phyloP scores from a whole-genome alignment of 37 sponge, comb jelly and placozoan genomes.

The Geodia barretti region DNA sequence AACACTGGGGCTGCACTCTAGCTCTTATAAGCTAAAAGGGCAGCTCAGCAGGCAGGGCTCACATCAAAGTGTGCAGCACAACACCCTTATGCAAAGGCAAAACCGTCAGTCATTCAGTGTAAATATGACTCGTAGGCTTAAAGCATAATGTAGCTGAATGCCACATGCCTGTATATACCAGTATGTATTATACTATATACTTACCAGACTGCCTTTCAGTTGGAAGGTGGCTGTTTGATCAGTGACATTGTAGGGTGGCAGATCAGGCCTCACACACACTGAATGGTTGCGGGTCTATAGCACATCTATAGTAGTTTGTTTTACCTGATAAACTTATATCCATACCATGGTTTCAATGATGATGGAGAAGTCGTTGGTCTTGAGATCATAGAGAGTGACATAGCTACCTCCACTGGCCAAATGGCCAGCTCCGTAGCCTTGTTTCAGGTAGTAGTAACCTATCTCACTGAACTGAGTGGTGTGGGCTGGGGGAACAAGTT shows the following conservation, averaged over 20 bases:
- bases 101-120: too few species aligned
- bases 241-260: conserved; percentile 54
- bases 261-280: conserved; percentile 64
- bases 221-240: conserved; percentile 52
- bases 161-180: too few species aligned
- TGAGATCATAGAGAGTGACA: conserved; percentile 58
- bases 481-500: conserved; percentile 64
- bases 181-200: too few species aligned
- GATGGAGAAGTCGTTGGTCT: conserved; percentile 64
- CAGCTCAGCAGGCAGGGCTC: too few species aligned
- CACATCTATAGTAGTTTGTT: neutral
- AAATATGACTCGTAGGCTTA: too few species aligned
- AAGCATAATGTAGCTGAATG: too few species aligned
- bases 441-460: conserved; percentile 63
- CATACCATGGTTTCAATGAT: conserved; percentile 83
- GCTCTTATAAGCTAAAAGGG: too few species aligned
- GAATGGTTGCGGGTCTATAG: conserved; percentile 72
- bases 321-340: too few species aligned
- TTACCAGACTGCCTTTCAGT: conserved; percentile 60
- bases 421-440: conserved; percentile 60
- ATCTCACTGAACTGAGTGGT: conserved; percentile 78
- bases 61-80: too few species aligned
- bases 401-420: conserved; percentile 71
- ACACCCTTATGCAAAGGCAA: too few species aligned
- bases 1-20: too few species aligned